Evolutionary conservation across 2,888 invertebrate genomes (phyloP), one percentile per base, ranked within the genome.

Genomic region (Yponomeuta evonymella): DNA sequence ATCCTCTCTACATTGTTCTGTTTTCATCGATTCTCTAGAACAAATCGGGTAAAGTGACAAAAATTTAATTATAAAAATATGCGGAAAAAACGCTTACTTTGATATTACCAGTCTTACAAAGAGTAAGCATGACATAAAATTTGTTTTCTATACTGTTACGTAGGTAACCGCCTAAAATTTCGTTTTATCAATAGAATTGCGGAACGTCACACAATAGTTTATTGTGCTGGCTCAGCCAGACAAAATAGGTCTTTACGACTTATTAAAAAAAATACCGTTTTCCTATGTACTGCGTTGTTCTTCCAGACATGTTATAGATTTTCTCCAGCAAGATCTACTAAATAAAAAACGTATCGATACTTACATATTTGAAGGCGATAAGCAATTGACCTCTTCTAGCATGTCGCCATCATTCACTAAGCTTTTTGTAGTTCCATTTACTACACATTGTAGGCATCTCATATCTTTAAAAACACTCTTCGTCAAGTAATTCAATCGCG

Each of bases 391-490:
- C 72, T 78, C 79, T 48, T 81, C 79, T 9, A 79, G 73, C 73
- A 78, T 74, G 75, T 85, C 77, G 62, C 73, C 76, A 48, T 75
- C 29, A 51, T 12, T 75, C 29, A 30, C 48, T n/a, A 48, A 36
- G 11, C 75, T 72, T 74, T 79, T 48, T 75, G 51, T 75, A 62
- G 83, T 82, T 36, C 77, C 74, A 73, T 87, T 87, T 48, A 83
- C 85, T 83, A 87, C 87, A 73, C 90, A 90, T 75, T 75, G 81
- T 74, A 90, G 79, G 73, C 90, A 90, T 73, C 83, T 79, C 84
- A 90, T 87, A 72, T 85, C 83, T 75, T 82, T 87, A 73, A 81
- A 82, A 70, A 87, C 77, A 36, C 86, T 83, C 73, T 80, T 82
- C 78, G 84, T 83, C 71, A 89, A 82, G 74, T 78, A 78, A 75